Evolutionary conservation across 2,113 vertebrate genomes (phyloP), one percentile per base, ranked within the genome.

Genomic region (Carlito syrichta): DNA sequence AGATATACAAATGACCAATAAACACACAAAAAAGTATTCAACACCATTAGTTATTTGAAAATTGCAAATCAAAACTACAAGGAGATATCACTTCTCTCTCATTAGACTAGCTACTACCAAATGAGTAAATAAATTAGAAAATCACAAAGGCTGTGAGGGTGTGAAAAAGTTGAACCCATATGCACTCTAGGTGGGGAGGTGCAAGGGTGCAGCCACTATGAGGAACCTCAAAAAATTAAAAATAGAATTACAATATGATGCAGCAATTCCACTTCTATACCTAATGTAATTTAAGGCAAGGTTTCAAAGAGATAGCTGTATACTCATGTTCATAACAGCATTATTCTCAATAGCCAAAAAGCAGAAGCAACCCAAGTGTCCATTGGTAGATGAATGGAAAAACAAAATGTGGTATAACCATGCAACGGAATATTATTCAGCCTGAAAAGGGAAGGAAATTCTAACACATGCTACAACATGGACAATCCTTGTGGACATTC

Each of bases 141-240:
- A 27, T 12, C n/a, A 43, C 25, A 45, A 58, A 30, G n/a, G 7
- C 40, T 19, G 45, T 43, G 20, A 48, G 71, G 19, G 22, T 35
- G 4, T 20, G 43, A 19, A 50, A 35, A 73, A 73, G 40, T 23
- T 22, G 9, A 45, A 38, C 20, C 8, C 11, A 22, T 27, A 38
- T 25, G 16, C 1, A 12, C 19, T 66, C 2, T 6, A 6, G 6
- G 23, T 11, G 19, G 32, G 8, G 68, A 38, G 2, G 32, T 40
- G 7, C 10, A 25, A 25, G 43, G 30, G 16, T 56, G 6, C 1
- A 56, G 25, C 23, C n/a, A 43, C 8, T 19, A 60, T 35, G 54
- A 13, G 69, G 56, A 50, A 58, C 27, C 40, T 77, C 30, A 56
- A 40, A 63, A 68, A 85, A 60, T 68, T 66, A 40, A 68, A 89